Conservation (phyloP, 2,797 vertebrate genomes). For the Pampus argenteus region DNA sequence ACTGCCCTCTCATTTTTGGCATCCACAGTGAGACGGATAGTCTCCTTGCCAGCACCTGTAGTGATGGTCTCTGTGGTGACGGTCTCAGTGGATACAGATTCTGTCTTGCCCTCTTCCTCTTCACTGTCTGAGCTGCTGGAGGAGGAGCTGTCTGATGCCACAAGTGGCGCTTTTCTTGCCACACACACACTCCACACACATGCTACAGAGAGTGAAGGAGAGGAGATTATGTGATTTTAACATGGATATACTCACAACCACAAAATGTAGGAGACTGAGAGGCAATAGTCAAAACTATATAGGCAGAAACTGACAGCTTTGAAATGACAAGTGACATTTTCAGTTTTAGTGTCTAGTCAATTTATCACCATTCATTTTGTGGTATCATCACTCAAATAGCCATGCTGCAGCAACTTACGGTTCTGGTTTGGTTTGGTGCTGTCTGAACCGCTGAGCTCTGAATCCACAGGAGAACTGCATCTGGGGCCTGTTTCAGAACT, state of each 20-base stretch:
- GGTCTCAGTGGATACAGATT: conserved; percentile 65
- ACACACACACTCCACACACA: conserved; percentile 92
- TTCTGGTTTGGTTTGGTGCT: conserved; percentile 79
- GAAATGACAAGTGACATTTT: background rate
- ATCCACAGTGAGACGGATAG: conserved; percentile 76
- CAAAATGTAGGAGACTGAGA: background rate
- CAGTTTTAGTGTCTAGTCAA: background rate
- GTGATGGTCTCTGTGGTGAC: conserved; percentile 80
- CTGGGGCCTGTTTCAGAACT: conserved; percentile 93
- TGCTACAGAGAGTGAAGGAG: conserved; percentile 44
- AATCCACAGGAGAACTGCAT: conserved; percentile 92
- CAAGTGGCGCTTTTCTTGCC: conserved; percentile 88
- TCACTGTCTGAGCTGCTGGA: conserved; percentile 90
- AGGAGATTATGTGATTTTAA: background rate
- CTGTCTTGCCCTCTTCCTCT: conserved; percentile 85
- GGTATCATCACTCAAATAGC: background rate
- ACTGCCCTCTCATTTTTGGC: conserved; percentile 84
- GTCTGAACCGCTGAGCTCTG: conserved; percentile 72
- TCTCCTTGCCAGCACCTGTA: conserved; percentile 83
- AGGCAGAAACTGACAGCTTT: background rate
- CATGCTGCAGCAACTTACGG: conserved; percentile 81
- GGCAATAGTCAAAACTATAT: background rate
- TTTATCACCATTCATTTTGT: background rate
- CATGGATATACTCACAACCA: background rate
- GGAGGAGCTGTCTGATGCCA: conserved; percentile 92